These are phyloP conservation scores for Microtus richardsoni DNA, from an alignment of 2,113 vertebrate genomes.

Conservation along the genomic window DNA sequence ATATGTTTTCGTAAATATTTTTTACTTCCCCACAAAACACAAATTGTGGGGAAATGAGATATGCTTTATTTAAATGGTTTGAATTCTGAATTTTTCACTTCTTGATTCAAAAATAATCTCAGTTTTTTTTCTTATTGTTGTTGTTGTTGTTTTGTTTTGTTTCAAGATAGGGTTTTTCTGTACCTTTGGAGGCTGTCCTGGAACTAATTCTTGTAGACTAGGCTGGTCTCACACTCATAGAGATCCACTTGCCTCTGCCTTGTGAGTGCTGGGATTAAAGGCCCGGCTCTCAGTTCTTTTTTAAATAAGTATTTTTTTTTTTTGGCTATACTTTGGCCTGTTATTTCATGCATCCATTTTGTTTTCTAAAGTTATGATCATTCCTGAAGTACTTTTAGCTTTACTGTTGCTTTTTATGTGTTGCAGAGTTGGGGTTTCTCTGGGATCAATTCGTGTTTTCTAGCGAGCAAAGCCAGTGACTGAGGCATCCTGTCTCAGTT, in stretches of 20 bases:
- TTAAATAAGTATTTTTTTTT: slow-evolving; percentile 23
- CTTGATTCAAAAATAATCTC: neutral
- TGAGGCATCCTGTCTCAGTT: neutral
- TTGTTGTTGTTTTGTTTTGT: too few relatives aligned
- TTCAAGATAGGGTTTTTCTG: too few relatives aligned
- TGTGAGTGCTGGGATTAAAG: too few relatives aligned
- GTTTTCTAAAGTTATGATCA: neutral
- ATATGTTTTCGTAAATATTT: slow-evolving; percentile 39
- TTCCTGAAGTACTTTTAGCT: slow-evolving; percentile 10
- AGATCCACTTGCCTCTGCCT: too few relatives aligned
- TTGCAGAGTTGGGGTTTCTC: neutral
- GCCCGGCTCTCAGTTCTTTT: neutral
- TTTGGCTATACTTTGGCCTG: neutral
- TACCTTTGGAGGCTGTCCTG: too few relatives aligned
- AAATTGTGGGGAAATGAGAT: neutral
- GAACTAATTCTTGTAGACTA: too few relatives aligned
- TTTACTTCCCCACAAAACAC: slow-evolving; percentile 60
- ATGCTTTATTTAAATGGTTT: slow-evolving; percentile 25
- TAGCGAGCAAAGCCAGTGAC: neutral
- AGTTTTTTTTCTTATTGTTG: neutral
- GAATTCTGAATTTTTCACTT: neutral
- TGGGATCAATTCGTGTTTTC: neutral
- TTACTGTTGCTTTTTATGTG: slow-evolving; percentile 26
- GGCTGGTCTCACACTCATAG: too few relatives aligned
- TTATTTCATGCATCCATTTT: neutral